A percentile compares a stretch with the other conserved stretches of the same genome.
These are phyloP conservation scores for zebrafish (Danio rerio) DNA, from an alignment of 2,113 vertebrate species.

Conservation along the genomic window GRCz12tu NC_133191.1:26131001-26131500, in stretches of 20 bases:
- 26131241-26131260: conserved; percentile 12
- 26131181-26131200: conserved; percentile 75
- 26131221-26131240: conserved; percentile 23
- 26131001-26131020: conserved; percentile 8
- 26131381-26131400: conserved; percentile 56
- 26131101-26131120: conserved; percentile 80
- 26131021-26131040: conserved; percentile 44
- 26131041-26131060: conserved; percentile 64
- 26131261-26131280: conserved; percentile 45
- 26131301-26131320: conserved; percentile 70
- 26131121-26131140: conserved; percentile 77
- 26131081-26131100: conserved; percentile 67
- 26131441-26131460: conserved; percentile 65
- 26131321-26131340: conserved; percentile 69
- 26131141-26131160: conserved; percentile 80
- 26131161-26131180: conserved; percentile 80
- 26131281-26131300: conserved; percentile 80
- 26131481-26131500: conserved; percentile 5
- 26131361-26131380: conserved; percentile 61
- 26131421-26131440: conserved; percentile 69
- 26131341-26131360: conserved; percentile 62
- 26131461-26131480: conserved; percentile 17
- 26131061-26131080: conserved; percentile 71
- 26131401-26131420: conserved; percentile 67
- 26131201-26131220: conserved; percentile 65